Evolutionary conservation across 1,140 invertebrate species (phyloP).

Genomic region (Phortica variegata): DNA sequence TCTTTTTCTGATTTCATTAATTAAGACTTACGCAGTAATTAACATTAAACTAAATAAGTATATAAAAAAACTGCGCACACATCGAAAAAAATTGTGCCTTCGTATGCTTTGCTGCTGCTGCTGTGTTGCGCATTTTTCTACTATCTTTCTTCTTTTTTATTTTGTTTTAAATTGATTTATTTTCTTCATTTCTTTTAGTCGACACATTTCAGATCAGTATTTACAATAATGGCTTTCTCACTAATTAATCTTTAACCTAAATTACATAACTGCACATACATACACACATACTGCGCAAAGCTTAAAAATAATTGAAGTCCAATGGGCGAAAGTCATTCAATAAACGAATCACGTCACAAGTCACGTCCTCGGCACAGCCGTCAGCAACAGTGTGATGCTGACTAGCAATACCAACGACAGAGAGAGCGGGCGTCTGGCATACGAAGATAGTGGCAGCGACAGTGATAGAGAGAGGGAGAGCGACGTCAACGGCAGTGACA

Average conservation of each 20-base stretch:
- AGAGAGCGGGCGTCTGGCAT: too few species aligned
- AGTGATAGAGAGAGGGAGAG: too few species aligned
- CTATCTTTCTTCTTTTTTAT: too few species aligned
- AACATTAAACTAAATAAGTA: too few species aligned
- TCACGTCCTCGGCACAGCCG: slow-evolving; percentile 29
- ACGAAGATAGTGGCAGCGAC: too few species aligned
- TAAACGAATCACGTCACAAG: slow-evolving; percentile 45
- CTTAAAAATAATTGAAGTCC: slow-evolving; percentile 50
- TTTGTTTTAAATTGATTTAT: too few species aligned
- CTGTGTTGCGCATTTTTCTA: too few species aligned
- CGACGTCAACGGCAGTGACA: too few species aligned
- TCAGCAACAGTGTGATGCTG: slow-evolving; percentile 11
- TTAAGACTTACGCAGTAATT: slow-evolving; percentile 16
- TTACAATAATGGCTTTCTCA: slow-evolving; percentile 33
- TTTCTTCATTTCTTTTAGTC: too few species aligned
- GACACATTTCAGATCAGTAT: too few species aligned
- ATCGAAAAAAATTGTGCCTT: slow-evolving; percentile 18
- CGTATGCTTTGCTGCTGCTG: neutral
- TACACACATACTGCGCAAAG: slow-evolving; percentile 27
- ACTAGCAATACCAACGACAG: slow-evolving; percentile 17
- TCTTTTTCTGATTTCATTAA: slow-evolving; percentile 15
- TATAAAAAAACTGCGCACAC: slow-evolving; percentile 18
- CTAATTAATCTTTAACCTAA: slow-evolving; percentile 54
- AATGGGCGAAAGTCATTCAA: slow-evolving; percentile 23
- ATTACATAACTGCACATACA: slow-evolving; percentile 43